A percentile compares a stretch with the other conserved stretches of the same genome.
Evolutionary conservation across 1,140 invertebrate species (phyloP).

Genomic region (Trichomalopsis sarcophagae): DNA sequence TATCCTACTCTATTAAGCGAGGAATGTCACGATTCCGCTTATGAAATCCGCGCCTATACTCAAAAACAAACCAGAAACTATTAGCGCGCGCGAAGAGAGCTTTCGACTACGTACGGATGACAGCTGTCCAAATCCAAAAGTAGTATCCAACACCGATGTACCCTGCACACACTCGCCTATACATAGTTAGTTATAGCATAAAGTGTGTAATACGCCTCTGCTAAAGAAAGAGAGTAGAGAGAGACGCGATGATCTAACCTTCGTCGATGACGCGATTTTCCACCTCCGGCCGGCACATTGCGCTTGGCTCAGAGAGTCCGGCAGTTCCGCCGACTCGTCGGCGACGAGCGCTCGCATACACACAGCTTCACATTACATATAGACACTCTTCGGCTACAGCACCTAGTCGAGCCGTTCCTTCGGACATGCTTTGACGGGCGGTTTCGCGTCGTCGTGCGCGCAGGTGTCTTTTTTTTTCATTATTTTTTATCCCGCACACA

Average conservation of each 20-base stretch:
- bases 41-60: background rate
- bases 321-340: conserved; percentile 25
- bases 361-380: too few species aligned
- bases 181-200: background rate
- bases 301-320: background rate
- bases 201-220: conserved; percentile 2
- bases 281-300: background rate
- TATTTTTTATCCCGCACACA: background rate
- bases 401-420: background rate
- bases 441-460: background rate
- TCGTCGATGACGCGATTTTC: conserved; percentile 33
- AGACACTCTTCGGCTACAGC: background rate
- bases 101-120: too few species aligned
- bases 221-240: conserved; percentile 1
- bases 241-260: conserved; percentile 42
- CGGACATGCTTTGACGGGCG: conserved; percentile 14
- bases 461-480: background rate
- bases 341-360: conserved; percentile 9
- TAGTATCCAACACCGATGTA: too few species aligned
- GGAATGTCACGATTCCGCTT: background rate
- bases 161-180: background rate
- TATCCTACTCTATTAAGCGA: background rate
- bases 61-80: too few species aligned
- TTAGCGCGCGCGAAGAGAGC: too few species aligned
- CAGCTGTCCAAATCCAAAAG: too few species aligned